Conservation (phyloP, 1,140 invertebrate genomes). For the Monochamus saltuarius region DNA sequence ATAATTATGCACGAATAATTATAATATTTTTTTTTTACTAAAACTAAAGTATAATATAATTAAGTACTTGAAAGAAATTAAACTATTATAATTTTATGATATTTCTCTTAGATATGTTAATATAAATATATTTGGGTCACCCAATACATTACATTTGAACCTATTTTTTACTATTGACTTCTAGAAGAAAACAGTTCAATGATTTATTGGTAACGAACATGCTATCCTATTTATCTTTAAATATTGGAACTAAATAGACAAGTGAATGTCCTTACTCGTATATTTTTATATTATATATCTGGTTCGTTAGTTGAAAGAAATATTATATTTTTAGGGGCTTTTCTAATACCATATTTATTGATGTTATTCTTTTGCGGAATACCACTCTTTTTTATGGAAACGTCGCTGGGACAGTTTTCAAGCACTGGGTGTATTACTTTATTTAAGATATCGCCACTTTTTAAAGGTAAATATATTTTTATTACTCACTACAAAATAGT, state of each 20-base stretch:
- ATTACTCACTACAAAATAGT: neutral
- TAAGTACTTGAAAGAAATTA: too few relatives aligned
- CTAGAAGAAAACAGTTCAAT: too few relatives aligned
- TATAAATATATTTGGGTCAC: too few relatives aligned
- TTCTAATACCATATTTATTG: conserved; percentile 73
- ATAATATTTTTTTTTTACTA: too few relatives aligned
- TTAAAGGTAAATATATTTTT: conserved; percentile 74
- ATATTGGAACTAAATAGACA: neutral
- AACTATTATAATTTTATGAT: too few relatives aligned
- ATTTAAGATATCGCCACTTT: conserved; percentile 72
- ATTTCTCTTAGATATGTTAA: too few relatives aligned
- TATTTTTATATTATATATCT: neutral
- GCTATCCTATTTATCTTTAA: neutral
- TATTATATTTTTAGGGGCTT: conserved; percentile 64
- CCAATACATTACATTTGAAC: too few relatives aligned
- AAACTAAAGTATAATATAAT: too few relatives aligned
- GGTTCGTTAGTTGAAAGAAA: neutral
- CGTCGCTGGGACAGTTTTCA: conserved; percentile 82
- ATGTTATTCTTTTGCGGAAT: conserved; percentile 79
- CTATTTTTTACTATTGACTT: too few relatives aligned
- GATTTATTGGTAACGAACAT: neutral
- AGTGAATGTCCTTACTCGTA: neutral
- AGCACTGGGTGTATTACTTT: conserved; percentile 79
- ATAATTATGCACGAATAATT: too few relatives aligned
- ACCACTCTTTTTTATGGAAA: conserved; percentile 87